Base-by-base conservation (phyloP, 1,140 invertebrate genomes). In the Lucilia cuprina region DNA sequence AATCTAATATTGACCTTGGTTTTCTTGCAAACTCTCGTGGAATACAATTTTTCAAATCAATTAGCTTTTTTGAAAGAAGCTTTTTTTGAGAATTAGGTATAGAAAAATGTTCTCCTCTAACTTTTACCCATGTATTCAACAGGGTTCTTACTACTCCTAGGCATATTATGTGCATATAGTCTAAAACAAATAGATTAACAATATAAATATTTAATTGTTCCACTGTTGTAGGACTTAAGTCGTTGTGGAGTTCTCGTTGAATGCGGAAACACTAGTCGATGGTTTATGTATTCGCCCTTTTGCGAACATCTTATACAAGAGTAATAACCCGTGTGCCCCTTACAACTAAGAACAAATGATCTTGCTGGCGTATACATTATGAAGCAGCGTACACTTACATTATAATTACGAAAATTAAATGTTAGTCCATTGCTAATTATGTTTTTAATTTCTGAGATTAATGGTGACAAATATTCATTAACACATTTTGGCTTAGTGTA, bases 111-210 rank as follows among this genome's bases (percentile, higher is more conserved):
- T 80, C 70, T 5, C 84, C 85, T 49, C 83, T 83, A 83, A 83
- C 74, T 77, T 86, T 84, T 17, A 60, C 34, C 85, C 84, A 86
- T 74, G 55, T 60, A 75, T 84, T 85, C 19, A 85, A 74, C 41
- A 85, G 35, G 35, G 85, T 80, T 41, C 82, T 47, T 74, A 77
- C 84, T 30, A 84, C 19, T 2, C 82, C 65, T 34, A 84, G 75
- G 78, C 85, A 84, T 30, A 85, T 50, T 83, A 86, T 84, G 19
- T 85, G 84, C 83, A 86, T 86, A 41, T 80, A 84, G 84, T 84
- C 82, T 75, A 77, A 49, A 14, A n/a, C 17, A n/a, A 35, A 49
- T 21, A 84, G 83, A 25, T 25, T 74, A 41, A 83, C 70, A 50
- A 82, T 86, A 55, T 85, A 50, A 75, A 86, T 85, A 14, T 75